Base-by-base conservation (phyloP, 2,797 vertebrate species). In the Toxotes lorentzi region DNA sequence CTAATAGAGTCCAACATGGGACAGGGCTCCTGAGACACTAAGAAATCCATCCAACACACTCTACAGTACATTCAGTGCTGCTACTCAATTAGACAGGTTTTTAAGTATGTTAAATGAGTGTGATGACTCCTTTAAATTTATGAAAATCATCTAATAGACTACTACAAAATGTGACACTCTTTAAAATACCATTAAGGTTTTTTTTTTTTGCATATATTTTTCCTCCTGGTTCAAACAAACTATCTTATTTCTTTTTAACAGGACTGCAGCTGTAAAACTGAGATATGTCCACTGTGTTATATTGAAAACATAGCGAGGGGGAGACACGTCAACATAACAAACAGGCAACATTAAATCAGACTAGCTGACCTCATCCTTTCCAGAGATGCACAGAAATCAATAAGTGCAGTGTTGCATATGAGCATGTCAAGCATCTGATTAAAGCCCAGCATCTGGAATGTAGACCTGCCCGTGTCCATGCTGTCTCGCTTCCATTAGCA, bases 401-500 rank as follows among this genome's bases (percentile, higher is more conserved):
- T 84, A 82, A 67, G 56, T 78, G 79, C 70, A 57, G 70, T 60
- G 80, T 78, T 1, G 79, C 74, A 74, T 65, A 71, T 59, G 76
- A 86, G 67, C 84, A 84, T 77, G 85, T 91, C 86, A 81, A 84
- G 68, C 73, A 76, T 85, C 82, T 86, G 80, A 90, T 89, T 86
- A 86, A 82, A 92, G 81, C 13, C 68, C 61, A 63, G 74, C 51
- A 80, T 82, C 59, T 76, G 78, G 84, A 82, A 87, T 23, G 35
- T 53, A 50, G 79, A 84, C 83, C 79, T 79, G 70, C 61, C 74
- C 76, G 32, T 88, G 75, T 92, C 81, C 57, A 14, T 51, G 71
- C 79, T 82, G 86, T 81, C 87, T 88, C 85, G 32, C 66, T 84
- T 87, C 86, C 91, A 93, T 93, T 92, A 89, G 83, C 83, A 71